Base-by-base conservation (phyloP, 2,113 vertebrate genomes). In the Forbesichthys papilliferus region DNA sequence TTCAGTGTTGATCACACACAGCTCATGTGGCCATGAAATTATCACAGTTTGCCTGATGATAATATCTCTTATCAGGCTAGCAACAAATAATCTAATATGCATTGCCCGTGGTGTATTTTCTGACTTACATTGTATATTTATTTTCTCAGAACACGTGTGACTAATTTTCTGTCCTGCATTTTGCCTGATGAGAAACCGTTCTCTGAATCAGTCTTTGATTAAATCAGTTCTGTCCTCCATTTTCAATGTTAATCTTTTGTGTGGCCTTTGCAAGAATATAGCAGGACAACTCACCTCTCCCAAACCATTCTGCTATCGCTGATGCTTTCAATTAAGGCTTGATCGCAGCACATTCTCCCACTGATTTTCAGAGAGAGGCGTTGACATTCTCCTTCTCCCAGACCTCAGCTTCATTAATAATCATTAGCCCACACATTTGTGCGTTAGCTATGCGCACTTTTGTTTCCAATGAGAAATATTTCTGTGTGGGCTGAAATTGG, bases 361-460 rank as follows among this genome's bases (percentile, higher is more conserved):
- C 56, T 65, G 42, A 61, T 79, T 82, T 74, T 6, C 54, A 51
- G 68, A 82, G 61, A 59, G 48, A 36, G 69, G 48, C 55, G 68
- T 58, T 69, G 68, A 71, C 72, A 66, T 48, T 75, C 57, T 73
- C 36, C 68, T 64, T 36, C 36, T 72, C 67, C 51, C 52, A 57
- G 48, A 66, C 2, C 72, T 77, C 13, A 0, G 18, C 47, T 65
- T 75, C 74, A 78, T 84, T 87, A 56, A 80, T 85, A 77, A 85
- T 79, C 72, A 76, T 87, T 79, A 73, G 54, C 0, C 20, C 12
- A 0, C 63, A 75, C 53, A 74, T 78, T 51, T 72, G 49, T 58
- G 46, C 14, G 36, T 42, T 42, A 42, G 36, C 36, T 42, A 5
- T 5, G 4, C 7, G 5, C 36, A 42, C 5, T 6, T 42, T 42